A percentile compares a stretch with the other conserved stretches of the same genome.
phyloP scores from a whole-genome alignment of 2,888 invertebrate species.

The Theretra japonica region DNA sequence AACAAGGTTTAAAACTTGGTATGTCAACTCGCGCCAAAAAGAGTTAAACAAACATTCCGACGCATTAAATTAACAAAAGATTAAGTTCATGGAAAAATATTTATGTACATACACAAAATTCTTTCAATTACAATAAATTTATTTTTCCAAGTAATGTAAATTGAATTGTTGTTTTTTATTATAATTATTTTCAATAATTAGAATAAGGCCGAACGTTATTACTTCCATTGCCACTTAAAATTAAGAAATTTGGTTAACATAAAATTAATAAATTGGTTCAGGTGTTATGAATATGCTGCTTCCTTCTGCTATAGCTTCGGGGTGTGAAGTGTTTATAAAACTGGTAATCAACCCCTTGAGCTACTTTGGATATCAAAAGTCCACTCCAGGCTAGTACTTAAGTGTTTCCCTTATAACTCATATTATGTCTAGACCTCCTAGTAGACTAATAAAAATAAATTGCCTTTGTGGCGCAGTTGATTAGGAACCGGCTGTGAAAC shows the following conservation, averaged over 20 bases:
- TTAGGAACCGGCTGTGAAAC: too few species aligned
- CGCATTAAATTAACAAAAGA: too few species aligned
- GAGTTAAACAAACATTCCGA: neutral
- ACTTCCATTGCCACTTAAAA: neutral
- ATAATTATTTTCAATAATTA: neutral
- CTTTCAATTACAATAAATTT: neutral
- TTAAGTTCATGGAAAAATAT: too few species aligned
- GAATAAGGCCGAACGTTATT: neutral
- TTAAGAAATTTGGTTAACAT: neutral
- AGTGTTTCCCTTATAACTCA: neutral
- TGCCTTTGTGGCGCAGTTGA: neutral
- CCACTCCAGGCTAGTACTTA: conserved; percentile 16
- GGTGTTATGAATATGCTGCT: conserved; percentile 39
- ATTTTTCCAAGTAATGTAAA: neutral
- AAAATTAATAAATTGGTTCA: conserved; percentile 28
- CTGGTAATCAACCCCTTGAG: conserved; percentile 45
- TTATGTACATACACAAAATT: too few species aligned
- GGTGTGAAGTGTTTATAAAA: conserved; percentile 38
- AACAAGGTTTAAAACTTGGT: neutral
- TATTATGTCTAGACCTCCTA: neutral
- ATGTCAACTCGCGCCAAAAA: neutral
- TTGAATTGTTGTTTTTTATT: neutral
- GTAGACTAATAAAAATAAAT: neutral
- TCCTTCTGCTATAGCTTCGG: conserved; percentile 37
- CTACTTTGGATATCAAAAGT: conserved; percentile 36